phyloP scores from a whole-genome alignment of 1,140 invertebrate species.

The Panonychus citri region DNA sequence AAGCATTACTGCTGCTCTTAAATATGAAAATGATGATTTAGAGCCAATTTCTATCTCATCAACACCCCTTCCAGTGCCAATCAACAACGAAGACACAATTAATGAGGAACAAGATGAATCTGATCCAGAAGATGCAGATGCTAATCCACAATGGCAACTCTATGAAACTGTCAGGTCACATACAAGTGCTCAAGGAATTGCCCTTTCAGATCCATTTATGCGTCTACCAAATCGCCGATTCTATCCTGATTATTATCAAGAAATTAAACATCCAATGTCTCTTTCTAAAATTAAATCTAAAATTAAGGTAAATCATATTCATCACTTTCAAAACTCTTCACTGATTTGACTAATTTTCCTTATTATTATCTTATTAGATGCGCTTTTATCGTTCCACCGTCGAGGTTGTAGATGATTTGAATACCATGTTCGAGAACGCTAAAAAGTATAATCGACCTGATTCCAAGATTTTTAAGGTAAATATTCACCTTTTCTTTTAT shows the following conservation, averaged over 20 bases:
- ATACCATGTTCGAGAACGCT: slow-evolving; percentile 96
- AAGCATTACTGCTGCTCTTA: slow-evolving; percentile 32
- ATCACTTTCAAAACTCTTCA: background rate
- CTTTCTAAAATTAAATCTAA: slow-evolving; percentile 75
- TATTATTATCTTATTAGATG: slow-evolving; percentile 27
- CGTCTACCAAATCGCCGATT: slow-evolving; percentile 54
- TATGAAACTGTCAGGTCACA: slow-evolving; percentile 48
- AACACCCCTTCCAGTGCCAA: too few species aligned
- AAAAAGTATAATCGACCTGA: slow-evolving; percentile 75
- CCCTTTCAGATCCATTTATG: slow-evolving; percentile 68
- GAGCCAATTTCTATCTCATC: too few species aligned
- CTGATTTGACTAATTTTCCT: background rate
- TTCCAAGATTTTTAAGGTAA: slow-evolving; percentile 57
- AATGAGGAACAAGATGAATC: background rate
- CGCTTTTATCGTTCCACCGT: slow-evolving; percentile 61
- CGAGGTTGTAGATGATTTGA: slow-evolving; percentile 79
- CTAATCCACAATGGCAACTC: slow-evolving; percentile 46
- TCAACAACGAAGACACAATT: background rate
- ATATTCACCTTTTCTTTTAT: background rate
- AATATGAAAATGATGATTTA: too few species aligned
- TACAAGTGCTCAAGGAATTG: slow-evolving; percentile 38
- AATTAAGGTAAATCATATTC: slow-evolving; percentile 37
- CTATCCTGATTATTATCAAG: slow-evolving; percentile 94
- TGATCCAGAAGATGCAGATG: slow-evolving; percentile 25
- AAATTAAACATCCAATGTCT: slow-evolving; percentile 86